These are phyloP conservation scores for Synergus umbraculus DNA, from an alignment of 2,888 invertebrate genomes.

Conservation along the genomic window DNA sequence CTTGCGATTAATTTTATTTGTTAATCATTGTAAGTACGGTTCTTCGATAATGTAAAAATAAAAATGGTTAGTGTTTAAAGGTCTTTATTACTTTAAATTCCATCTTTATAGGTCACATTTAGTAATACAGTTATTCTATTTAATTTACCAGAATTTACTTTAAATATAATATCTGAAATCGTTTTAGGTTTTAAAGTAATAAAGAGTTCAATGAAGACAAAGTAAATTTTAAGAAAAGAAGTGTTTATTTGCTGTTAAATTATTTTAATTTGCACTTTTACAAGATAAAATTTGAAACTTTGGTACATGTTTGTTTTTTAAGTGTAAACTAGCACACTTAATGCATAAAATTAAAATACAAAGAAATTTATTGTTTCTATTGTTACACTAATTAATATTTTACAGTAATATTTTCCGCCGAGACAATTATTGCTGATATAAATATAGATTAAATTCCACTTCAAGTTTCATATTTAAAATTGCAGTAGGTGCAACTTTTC, in stretches of 20 bases:
- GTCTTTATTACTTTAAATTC: background rate
- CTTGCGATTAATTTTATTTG: background rate
- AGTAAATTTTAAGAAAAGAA: conserved; percentile 6
- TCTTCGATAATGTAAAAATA: background rate
- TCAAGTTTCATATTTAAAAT: background rate
- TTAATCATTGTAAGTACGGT: background rate
- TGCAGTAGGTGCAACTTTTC: background rate
- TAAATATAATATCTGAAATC: background rate
- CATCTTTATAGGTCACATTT: background rate
- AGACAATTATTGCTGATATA: background rate
- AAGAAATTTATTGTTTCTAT: background rate
- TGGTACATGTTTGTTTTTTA: background rate
- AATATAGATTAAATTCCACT: background rate
- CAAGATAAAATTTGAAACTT: conserved; percentile 7
- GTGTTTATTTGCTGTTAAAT: conserved; percentile 23
- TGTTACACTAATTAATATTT: background rate
- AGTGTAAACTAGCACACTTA: background rate
- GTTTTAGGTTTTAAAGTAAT: background rate
- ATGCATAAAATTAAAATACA: background rate
- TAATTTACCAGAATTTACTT: background rate
- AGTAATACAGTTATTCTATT: background rate
- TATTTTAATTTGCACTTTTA: conserved; percentile 17
- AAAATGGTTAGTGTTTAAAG: background rate
- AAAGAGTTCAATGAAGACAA: background rate
- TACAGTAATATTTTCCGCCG: background rate